These are phyloP conservation scores for Rutilus rutilus DNA, from an alignment of 2,113 vertebrate species.

Conservation along the genomic window DNA sequence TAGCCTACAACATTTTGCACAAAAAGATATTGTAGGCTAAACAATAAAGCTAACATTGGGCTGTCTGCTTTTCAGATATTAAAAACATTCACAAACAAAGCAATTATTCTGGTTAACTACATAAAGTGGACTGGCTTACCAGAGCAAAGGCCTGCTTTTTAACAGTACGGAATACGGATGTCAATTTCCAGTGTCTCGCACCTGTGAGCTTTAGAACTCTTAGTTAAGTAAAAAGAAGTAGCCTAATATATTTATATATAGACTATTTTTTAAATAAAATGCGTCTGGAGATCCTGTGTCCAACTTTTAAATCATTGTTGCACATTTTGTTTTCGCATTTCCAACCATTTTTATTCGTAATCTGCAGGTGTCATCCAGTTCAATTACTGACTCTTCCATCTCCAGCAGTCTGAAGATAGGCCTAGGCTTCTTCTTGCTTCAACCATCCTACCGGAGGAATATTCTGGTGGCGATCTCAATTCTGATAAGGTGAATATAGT, in stretches of 20 bases:
- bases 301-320: too few relatives aligned
- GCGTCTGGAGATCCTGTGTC: too few relatives aligned
- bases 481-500: slow-evolving; percentile 34
- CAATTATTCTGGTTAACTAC: background rate
- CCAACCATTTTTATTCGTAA: too few relatives aligned
- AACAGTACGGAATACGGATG: too few relatives aligned
- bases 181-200: background rate
- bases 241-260: too few relatives aligned
- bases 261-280: too few relatives aligned
- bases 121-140: background rate
- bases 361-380: too few relatives aligned
- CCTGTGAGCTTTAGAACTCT: background rate
- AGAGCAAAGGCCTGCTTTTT: background rate
- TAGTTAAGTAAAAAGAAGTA: background rate
- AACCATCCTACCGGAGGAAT: slow-evolving; percentile 37
- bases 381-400: too few relatives aligned
- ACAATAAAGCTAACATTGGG: too few relatives aligned
- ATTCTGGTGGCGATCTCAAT: slow-evolving; percentile 5
- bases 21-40: background rate
- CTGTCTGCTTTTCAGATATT: background rate
- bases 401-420: too few relatives aligned
- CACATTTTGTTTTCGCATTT: too few relatives aligned
- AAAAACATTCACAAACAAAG: background rate
- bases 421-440: slow-evolving; percentile 32
- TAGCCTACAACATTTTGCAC: background rate